These are phyloP conservation scores for Alauda arvensis DNA, from an alignment of 2,797 vertebrate genomes.

Conservation along the genomic window DNA sequence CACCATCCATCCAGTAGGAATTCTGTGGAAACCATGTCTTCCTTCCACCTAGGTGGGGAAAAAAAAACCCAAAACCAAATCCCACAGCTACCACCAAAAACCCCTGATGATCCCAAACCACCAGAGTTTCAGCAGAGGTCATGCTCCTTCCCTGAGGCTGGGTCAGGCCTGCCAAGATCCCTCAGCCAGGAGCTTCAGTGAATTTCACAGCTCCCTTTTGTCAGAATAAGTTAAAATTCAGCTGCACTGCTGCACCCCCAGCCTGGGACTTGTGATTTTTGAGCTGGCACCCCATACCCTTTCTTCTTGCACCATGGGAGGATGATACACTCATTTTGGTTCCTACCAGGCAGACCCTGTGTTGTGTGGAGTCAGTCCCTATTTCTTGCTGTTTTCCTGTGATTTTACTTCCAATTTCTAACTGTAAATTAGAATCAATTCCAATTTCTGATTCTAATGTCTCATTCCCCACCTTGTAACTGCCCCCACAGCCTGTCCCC, in stretches of 20 bases:
- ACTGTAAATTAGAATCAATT: background rate
- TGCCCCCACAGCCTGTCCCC: background rate
- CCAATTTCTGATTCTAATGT: background rate
- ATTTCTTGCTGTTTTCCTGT: background rate
- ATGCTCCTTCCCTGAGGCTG: background rate
- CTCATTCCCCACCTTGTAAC: background rate
- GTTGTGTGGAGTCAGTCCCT: background rate
- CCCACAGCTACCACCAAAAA: background rate
- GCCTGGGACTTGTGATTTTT: accelerated
- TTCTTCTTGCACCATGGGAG: background rate
- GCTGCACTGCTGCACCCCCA: background rate
- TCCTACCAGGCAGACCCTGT: background rate
- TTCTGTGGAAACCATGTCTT: background rate
- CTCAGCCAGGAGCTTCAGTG: background rate
- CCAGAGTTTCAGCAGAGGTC: background rate
- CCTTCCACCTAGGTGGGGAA: background rate
- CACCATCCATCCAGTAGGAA: accelerated
- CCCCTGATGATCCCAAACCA: accelerated
- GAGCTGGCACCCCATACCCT: background rate
- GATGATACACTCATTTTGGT: accelerated
- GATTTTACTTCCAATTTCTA: background rate
- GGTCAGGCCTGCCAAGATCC: background rate
- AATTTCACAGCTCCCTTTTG: background rate
- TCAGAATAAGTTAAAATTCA: background rate
- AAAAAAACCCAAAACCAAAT: background rate